These are phyloP conservation scores for Pleuronectes platessa DNA, from an alignment of 2,113 vertebrate species.

Conservation along the genomic window DNA sequence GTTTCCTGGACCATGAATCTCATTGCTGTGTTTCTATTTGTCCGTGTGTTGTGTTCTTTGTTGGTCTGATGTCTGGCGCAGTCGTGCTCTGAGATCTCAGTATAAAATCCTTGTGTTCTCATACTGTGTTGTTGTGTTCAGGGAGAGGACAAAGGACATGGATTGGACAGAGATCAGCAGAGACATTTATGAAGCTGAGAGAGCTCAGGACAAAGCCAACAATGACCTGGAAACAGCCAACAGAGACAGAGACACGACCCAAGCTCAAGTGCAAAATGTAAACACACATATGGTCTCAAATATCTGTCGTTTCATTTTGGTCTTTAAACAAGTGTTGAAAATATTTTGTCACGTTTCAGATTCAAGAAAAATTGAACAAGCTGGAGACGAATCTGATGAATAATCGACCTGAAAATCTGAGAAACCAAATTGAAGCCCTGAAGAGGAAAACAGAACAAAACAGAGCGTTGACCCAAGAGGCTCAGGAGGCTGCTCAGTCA, in stretches of 20 bases:
- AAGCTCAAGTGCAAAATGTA: constrained; percentile 78
- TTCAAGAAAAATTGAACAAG: constrained; percentile 72
- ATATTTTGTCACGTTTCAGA: constrained; percentile 70
- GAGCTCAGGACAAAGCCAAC: constrained; percentile 74
- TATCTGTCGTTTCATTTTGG: background rate
- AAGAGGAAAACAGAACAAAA: constrained; percentile 79
- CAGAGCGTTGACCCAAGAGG: constrained; percentile 61
- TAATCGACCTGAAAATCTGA: constrained; percentile 58
- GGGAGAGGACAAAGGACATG: constrained; percentile 79
- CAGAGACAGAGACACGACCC: constrained; percentile 56
- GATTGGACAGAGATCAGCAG: constrained; percentile 69
- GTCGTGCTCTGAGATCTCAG: too few species aligned
- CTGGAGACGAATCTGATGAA: constrained; percentile 66
- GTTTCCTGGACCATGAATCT: too few species aligned
- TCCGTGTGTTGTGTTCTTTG: too few species aligned
- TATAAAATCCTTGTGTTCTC: too few species aligned
- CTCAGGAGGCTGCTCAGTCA: constrained; percentile 68
- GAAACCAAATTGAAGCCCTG: constrained; percentile 72
- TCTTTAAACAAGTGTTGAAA: background rate
- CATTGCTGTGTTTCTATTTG: too few species aligned
- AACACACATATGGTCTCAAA: background rate
- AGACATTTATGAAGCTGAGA: constrained; percentile 73
- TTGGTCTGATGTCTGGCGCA: too few species aligned
- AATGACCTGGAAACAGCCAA: constrained; percentile 66
- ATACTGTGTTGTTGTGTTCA: constrained; percentile 60